Evolutionary conservation across 2,888 invertebrate species (phyloP), one percentile per base, ranked within the genome.

Genomic region (Punctoribates punctum): DNA sequence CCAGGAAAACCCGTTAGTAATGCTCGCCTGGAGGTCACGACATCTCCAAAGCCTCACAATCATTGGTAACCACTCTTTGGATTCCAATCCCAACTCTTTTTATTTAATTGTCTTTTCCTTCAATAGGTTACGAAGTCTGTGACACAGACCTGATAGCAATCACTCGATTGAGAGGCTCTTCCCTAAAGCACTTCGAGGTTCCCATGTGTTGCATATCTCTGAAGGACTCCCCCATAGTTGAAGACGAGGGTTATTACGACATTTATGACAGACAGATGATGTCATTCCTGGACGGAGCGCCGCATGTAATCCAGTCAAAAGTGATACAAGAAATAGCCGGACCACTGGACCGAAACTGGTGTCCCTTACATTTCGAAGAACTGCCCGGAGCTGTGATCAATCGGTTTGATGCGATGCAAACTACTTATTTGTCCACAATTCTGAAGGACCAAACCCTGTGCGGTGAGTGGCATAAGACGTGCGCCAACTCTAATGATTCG

Each of bases 11-110:
- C 88, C 89, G 0, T 84, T 90, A 78, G 87, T 90, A 51, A 87
- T 90, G 84, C 84, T 88, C 78, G 88, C 89, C 9, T 90, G 90
- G 90, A 85, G 87, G 79, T 90, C 89, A 82, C 84, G 84, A 38
- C 85, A 86, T 74, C 85, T 90, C 29, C 84, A 86, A 78, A 87
- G 88, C 81, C 83, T 90, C 74, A 87, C 88, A 62, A 81, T 88
- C 13, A 85, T 87, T 79, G 75, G 75, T 75, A 54, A 38, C 4
- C 20, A 27, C 20, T 42, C 1, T 27, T 48, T 11, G n/a, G 5
- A n/a, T 2, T n/a, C 23, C 17, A 48, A 23, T 60, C 9, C 23
- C 13, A 0, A 23, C n/a, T 13, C 4, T 34, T 62, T n/a, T 54
- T 54, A 54, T 54, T 6, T 75, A 38, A 5, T 72, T 25, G 15